Percentiles rank a stretch among this genome's conserved stretches.
phyloP scores from a whole-genome alignment of 1,140 invertebrate genomes.

The Cyphomyrmex costatus region DNA sequence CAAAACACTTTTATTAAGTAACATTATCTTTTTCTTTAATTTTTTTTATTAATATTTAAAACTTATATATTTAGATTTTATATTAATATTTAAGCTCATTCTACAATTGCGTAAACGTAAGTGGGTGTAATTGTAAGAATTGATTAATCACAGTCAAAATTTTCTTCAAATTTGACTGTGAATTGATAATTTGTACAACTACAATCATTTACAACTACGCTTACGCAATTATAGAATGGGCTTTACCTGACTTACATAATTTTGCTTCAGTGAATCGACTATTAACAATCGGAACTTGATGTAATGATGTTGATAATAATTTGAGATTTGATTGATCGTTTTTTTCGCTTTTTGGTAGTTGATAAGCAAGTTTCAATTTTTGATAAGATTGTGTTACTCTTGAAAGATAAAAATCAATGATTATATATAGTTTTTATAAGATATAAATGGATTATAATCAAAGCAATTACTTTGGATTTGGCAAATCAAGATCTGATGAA shows the following conservation, averaged over 20 bases:
- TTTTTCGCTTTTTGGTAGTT: conserved; percentile 33
- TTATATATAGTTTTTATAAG: neutral
- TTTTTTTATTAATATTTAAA: neutral
- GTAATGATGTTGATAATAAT: conserved; percentile 51
- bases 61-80: neutral
- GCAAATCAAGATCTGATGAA: conserved; percentile 74
- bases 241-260: conserved; percentile 86
- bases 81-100: conserved; percentile 81
- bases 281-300: conserved; percentile 24
- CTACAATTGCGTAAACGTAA: too few species aligned
- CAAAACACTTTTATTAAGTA: neutral
- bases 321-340: conserved; percentile 46
- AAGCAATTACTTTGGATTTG: conserved; percentile 76
- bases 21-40: too few species aligned
- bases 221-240: too few species aligned
- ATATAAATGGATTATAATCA: neutral
- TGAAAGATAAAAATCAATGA: neutral
- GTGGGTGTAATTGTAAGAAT: too few species aligned
- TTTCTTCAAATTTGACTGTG: too few species aligned
- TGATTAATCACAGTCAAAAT: too few species aligned
- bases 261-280: conserved; percentile 70
- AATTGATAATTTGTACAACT: too few species aligned
- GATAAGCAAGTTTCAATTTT: conserved; percentile 18
- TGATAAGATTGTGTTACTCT: conserved; percentile 43
- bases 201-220: too few species aligned